Evolutionary conservation across 2,797 vertebrate species (phyloP).

Genomic region (Micrastur ruficollis): DNA sequence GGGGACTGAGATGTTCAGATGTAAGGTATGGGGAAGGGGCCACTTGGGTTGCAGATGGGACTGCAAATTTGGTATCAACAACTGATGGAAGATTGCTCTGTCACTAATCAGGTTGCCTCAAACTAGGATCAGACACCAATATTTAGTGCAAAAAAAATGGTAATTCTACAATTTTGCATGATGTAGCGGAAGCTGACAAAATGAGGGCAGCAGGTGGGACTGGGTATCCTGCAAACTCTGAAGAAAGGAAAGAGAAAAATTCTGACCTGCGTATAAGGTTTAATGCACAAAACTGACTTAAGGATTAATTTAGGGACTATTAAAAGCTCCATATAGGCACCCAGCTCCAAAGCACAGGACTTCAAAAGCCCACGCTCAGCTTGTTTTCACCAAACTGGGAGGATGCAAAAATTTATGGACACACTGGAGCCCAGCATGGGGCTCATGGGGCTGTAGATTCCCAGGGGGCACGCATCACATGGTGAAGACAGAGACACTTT

Average conservation of each 20-base stretch:
- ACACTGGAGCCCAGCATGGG: background rate
- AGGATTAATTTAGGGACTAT: background rate
- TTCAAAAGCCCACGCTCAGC: background rate
- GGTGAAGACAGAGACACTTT: background rate
- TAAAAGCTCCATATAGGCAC: background rate
- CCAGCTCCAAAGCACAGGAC: background rate
- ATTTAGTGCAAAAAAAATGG: background rate
- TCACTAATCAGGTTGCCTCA: background rate
- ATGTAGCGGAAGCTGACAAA: background rate
- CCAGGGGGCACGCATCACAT: fast-evolving
- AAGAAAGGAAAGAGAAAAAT: background rate
- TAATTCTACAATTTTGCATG: background rate
- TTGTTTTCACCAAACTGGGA: background rate
- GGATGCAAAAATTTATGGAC: background rate
- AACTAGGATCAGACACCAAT: background rate
- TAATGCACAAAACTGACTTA: background rate
- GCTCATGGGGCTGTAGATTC: background rate
- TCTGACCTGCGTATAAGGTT: background rate
- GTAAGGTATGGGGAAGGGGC: background rate
- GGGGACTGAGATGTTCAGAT: background rate
- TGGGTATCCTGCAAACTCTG: background rate
- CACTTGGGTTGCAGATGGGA: background rate
- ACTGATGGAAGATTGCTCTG: background rate
- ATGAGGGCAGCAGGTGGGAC: background rate
- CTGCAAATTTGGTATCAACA: background rate